These are phyloP conservation scores for Altica lythri DNA, from an alignment of 2,888 invertebrate genomes.

Conservation along the genomic window DNA sequence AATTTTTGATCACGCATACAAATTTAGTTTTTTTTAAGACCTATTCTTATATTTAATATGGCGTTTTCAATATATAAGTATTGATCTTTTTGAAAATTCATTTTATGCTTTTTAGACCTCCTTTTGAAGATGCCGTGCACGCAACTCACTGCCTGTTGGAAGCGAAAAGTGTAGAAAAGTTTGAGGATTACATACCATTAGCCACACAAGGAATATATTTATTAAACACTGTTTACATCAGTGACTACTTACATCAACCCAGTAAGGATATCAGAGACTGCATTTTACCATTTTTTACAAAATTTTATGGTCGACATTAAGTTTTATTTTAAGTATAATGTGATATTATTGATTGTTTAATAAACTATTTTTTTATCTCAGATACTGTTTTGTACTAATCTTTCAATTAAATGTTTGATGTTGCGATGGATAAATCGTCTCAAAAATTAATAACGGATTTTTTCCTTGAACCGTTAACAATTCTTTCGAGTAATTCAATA, in stretches of 20 bases:
- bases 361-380: too few species aligned
- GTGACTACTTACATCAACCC: constrained; percentile 49
- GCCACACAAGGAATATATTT: constrained; percentile 53
- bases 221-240: constrained; percentile 51
- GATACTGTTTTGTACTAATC: too few species aligned
- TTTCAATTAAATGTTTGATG: too few species aligned
- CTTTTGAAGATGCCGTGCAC: constrained; percentile 61
- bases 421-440: too few species aligned
- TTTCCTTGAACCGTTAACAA: too few species aligned
- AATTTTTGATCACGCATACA: constrained; percentile 3
- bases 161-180: constrained; percentile 50
- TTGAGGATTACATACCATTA: constrained; percentile 47
- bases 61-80: background rate
- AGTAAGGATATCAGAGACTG: constrained; percentile 48
- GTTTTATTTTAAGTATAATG: background rate
- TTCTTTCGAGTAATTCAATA: too few species aligned
- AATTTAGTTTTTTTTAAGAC: background rate
- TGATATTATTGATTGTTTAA: background rate
- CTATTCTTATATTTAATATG: background rate
- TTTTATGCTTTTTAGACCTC: constrained; percentile 58
- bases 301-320: constrained; percentile 41
- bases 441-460: too few species aligned
- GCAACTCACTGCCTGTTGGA: constrained; percentile 78
- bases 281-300: constrained; percentile 46
- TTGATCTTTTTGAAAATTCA: constrained; percentile 21